Evolutionary conservation across 2,113 vertebrate species (phyloP).

Genomic region (Sardina pilchardus): DNA sequence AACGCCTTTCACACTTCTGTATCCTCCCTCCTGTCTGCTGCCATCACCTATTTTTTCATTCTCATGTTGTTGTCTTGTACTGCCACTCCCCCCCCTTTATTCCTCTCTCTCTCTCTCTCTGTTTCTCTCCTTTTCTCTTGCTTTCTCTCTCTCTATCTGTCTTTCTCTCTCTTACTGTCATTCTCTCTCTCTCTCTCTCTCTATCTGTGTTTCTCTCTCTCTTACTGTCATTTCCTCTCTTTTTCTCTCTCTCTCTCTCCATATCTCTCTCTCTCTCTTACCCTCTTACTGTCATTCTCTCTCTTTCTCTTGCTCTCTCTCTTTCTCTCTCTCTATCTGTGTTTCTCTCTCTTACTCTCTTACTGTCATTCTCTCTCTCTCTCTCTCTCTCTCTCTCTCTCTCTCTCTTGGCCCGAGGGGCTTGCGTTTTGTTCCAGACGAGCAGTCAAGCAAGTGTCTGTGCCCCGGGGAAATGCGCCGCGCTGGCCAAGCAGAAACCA

Average conservation of each 20-base stretch:
- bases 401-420: not conserved
- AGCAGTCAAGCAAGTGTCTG: constrained; percentile 3
- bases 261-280: not conserved
- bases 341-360: not conserved
- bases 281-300: not conserved
- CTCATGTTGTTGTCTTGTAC: not conserved
- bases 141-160: not conserved
- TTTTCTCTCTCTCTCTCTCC: not conserved
- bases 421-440: not conserved
- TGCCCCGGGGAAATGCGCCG: not conserved
- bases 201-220: not conserved
- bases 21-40: not conserved
- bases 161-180: not conserved
- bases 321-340: not conserved
- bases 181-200: not conserved
- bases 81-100: not conserved
- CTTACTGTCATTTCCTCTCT: not conserved
- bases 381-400: not conserved
- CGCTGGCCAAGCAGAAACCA: constrained; percentile 26
- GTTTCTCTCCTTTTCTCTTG: not conserved
- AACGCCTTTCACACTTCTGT: not conserved
- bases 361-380: not conserved
- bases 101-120: not conserved
- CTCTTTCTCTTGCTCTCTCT: not conserved
- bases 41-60: not conserved